Conservation (phyloP, 2,888 invertebrate genomes). For the Folsomia candida region DNA sequence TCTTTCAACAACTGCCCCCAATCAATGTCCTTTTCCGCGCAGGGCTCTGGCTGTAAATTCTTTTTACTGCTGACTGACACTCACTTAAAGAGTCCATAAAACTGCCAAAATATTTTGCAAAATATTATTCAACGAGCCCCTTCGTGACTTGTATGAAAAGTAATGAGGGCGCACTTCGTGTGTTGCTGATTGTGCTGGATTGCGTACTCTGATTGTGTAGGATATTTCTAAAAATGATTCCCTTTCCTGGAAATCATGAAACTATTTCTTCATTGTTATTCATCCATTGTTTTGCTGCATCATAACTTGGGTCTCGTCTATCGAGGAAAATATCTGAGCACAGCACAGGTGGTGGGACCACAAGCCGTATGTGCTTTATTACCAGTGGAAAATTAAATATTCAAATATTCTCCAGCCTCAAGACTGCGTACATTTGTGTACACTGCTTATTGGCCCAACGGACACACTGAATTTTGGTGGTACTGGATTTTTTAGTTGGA, state of each 20-base stretch:
- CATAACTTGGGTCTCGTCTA: background rate
- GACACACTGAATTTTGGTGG: too few species aligned
- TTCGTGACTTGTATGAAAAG: constrained; percentile 2
- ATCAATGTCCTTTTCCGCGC: background rate
- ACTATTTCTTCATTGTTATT: background rate
- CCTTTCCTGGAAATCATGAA: too few species aligned
- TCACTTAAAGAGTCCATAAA: constrained; percentile 26
- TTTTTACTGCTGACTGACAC: constrained; percentile 13
- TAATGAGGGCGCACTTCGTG: too few species aligned
- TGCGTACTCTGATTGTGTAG: too few species aligned
- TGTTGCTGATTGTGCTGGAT: too few species aligned
- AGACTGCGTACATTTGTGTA: background rate
- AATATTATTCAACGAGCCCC: constrained; percentile 22
- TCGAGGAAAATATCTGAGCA: too few species aligned
- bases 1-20: constrained; percentile 15
- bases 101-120: constrained; percentile 36
- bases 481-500: too few species aligned
- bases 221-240: too few species aligned
- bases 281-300: background rate
- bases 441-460: background rate
- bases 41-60: constrained; percentile 13
- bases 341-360: too few species aligned
- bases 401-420: background rate
- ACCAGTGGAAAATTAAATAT: background rate
- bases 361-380: too few species aligned